Base-by-base conservation (phyloP, 92 coral and sea anemone genomes). In the Heteractis magnifica region DNA sequence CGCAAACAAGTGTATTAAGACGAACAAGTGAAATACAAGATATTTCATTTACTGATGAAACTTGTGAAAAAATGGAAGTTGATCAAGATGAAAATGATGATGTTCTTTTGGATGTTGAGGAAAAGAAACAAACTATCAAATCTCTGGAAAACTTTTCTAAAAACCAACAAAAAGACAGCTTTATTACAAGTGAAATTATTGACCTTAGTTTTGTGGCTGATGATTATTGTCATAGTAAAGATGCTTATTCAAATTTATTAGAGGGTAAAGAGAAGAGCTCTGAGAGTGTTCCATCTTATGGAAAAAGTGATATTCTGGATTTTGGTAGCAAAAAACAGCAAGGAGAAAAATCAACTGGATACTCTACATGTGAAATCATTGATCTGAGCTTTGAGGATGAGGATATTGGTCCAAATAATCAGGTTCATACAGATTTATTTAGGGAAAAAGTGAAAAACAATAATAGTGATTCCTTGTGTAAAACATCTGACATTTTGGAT, bases 191-290 rank as follows among this genome's bases (percentile, higher is more conserved):
- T 75, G 80, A 83, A 41, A 91, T 91, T 9, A 72, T 91, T 87
- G 94, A 88, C 56, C 73, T 91, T 41, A 87, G 91, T 34, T 88
- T 82, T 81, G 89, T 83, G 58, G 94, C 88, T 65, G 83, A 81
- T 88, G 84, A 84, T n/a, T 65, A 83, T 48, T 71, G 48, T 55
- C 83, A 53, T 23, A 26, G 19, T 34, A 58, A 65, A 16, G 15
- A 20, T 13, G n/a, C 55, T 10, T 44, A 10, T 13, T 19, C 16
- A 48, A 10, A 65, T 74, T 48, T 74, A 48, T 15, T 49, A 49
- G 19, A 5, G 20, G 51, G 49, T 49, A 0, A 6, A 16, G 2
- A 77, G 49, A 23, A 55, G 56, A 13, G 13, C 18, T 8, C 6
- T 16, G 23, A 52, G 53, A 50, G n/a, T 23, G 44, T 4, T 12